phyloP scores from a whole-genome alignment of 2,113 vertebrate genomes.

The Hippolais icterina region DNA sequence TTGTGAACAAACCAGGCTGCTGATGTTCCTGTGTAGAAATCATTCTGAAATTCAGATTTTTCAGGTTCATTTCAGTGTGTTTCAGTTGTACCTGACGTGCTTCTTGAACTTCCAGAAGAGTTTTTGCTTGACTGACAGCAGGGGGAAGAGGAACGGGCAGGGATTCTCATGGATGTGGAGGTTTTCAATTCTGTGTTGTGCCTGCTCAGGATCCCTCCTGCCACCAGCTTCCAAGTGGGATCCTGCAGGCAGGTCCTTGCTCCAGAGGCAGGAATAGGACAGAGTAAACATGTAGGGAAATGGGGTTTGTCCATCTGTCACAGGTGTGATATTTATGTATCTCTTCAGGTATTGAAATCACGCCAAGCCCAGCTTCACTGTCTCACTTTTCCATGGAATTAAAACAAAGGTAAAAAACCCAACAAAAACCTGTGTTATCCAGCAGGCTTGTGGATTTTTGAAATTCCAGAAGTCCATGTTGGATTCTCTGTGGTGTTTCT shows the following conservation, averaged over 20 bases:
- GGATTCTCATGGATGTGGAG: not conserved
- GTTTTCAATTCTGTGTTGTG: not conserved
- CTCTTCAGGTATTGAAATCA: conserved; percentile 26
- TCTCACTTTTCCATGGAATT: not conserved
- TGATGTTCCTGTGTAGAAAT: not conserved
- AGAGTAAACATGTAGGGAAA: not conserved
- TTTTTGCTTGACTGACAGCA: not conserved
- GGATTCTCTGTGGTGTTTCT: not conserved
- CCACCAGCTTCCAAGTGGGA: conserved; percentile 1
- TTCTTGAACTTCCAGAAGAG: not conserved
- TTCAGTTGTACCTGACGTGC: not conserved
- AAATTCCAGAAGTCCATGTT: not conserved
- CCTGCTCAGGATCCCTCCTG: not conserved
- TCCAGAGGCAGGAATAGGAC: not conserved
- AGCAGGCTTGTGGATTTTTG: not conserved
- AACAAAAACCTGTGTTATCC: not conserved
- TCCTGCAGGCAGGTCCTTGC: conserved; percentile 36
- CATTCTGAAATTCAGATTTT: not conserved
- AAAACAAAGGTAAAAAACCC: not conserved
- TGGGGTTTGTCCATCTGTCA: not conserved
- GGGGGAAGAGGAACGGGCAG: not conserved
- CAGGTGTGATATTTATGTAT: not conserved
- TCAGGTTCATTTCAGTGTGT: not conserved
- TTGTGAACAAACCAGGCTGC: conserved; percentile 45
- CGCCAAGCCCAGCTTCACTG: not conserved